Evolutionary conservation across 1,140 invertebrate species (phyloP), one percentile per base, ranked within the genome.

Genomic region (Danaus melanippus): DNA sequence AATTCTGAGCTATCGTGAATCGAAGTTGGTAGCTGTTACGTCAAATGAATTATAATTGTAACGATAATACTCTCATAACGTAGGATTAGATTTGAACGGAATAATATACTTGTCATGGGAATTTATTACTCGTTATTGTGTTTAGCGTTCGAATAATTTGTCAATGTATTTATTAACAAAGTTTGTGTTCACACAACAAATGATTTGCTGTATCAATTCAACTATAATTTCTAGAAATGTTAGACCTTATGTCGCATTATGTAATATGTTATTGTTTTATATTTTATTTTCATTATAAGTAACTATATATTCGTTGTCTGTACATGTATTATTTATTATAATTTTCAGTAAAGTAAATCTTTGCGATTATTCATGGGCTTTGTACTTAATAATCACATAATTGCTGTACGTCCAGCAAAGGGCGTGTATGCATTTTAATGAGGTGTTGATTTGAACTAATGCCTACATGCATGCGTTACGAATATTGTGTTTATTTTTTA

Each of bases 341-440:
- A 32, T 32, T 32, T 32, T 32, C 21, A 32, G 21, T 32, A 32
- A 32, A 32, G 21, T 32, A 32, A 32, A 32, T 32, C 21, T 32
- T 32, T 32, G 21, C 21, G 21, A 32, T 32, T 32, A 32, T 32
- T 32, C 21, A 32, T 32, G 49, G 41, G 48, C 53, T 55, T 55
- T 55, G 53, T 48, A 47, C 52, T 53, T 48, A 50, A 59, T 62
- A 62, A 62, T 62, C 50, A 57, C 46, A 53, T 62, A 76, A 73
- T 76, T 76, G 71, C 67, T 54, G 58, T 60, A 56, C 61, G 66
- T 69, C 66, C 75, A 62, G 60, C 69, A 70, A 73, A 74, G 66
- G 68, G 72, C 58, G 17, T 53, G 81, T 84, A 81, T 82, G 77
- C 77, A 84, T 84, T 84, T 82, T 81, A 79, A 84, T 80, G 68